Evolutionary conservation across 2,113 vertebrate genomes (phyloP).

Genomic region (Rhombomys opimus): DNA sequence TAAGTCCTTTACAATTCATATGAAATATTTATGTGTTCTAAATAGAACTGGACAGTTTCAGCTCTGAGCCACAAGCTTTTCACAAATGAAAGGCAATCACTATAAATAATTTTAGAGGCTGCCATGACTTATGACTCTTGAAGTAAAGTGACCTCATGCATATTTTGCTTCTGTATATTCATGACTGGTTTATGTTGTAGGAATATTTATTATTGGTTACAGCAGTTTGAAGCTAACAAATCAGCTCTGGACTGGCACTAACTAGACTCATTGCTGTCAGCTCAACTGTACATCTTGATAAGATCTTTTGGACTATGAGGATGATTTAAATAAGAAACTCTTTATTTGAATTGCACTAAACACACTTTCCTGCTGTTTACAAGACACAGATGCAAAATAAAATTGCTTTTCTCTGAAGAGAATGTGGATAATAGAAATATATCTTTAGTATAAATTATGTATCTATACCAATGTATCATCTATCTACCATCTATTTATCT

Average conservation of each 20-base stretch:
- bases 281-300: slow-evolving; percentile 47
- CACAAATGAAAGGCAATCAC: slow-evolving; percentile 67
- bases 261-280: not conserved
- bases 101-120: slow-evolving; percentile 55
- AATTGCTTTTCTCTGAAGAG: not conserved
- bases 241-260: slow-evolving; percentile 27
- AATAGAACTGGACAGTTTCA: slow-evolving; percentile 66
- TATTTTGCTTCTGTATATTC: slow-evolving; percentile 72
- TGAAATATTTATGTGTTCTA: slow-evolving; percentile 66
- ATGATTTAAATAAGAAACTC: slow-evolving; percentile 5
- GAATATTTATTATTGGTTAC: slow-evolving; percentile 40
- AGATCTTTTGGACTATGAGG: slow-evolving; percentile 52
- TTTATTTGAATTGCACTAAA: slow-evolving; percentile 16
- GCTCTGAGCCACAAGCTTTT: slow-evolving; percentile 39
- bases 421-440: not conserved
- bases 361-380: slow-evolving; percentile 1
- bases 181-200: not conserved
- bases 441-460: too few species aligned
- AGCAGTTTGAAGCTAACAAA: slow-evolving; percentile 69
- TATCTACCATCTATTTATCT: not conserved
- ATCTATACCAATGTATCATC: not conserved
- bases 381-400: not conserved
- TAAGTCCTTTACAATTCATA: slow-evolving; percentile 75
- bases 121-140: slow-evolving; percentile 63
- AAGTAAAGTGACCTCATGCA: slow-evolving; percentile 64